Evolutionary conservation across 2,797 vertebrate genomes (phyloP), one percentile per base, ranked within the genome.

Genomic region (Sarcophilus harrisii): DNA sequence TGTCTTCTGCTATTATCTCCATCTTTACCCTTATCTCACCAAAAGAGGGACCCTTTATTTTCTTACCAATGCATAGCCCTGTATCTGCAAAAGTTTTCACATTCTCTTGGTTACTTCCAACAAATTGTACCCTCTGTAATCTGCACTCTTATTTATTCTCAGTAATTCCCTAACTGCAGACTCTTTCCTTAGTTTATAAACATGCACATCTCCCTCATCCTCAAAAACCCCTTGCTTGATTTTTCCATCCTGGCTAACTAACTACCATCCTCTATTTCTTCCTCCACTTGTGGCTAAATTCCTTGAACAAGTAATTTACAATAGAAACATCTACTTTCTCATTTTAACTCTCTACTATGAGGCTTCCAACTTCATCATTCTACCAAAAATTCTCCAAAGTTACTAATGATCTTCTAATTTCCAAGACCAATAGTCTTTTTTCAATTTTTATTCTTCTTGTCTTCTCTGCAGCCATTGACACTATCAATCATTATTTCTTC

Each of bases 111-210:
- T 66, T 32, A n/a, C 32, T 4, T 66, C 32, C 14, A 66, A 66
- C 32, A 66, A n/a, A n/a, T n/a, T n/a, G 3, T 3, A 0, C 14
- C 14, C 5, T n/a, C 13, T n/a, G 4, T n/a, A n/a, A n/a, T 66
- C 30, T 24, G 4, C 32, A n/a, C 32, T 66, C 60, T 59, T 9
- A 30, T 11, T 60, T 60, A 60, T 60, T 60, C 13, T 62, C 12
- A 18, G 0, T 18, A 14, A 16, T 32, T 66, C 62, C 62, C 62
- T 66, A 14, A 66, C 32, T n/a, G 18, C 14, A n/a, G 14, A 5
- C 14, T 66, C 30, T 66, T 66, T 18, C 12, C 32, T 66, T 66
- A n/a, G 14, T 13, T 4, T 62, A 62, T 14, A 32, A 62, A 62
- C 13, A 14, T 62, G 4, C 62, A 32, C 4, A 66, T 66, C 32